Conservation (phyloP, 1,140 invertebrate species). For the Cherax destructor region DNA sequence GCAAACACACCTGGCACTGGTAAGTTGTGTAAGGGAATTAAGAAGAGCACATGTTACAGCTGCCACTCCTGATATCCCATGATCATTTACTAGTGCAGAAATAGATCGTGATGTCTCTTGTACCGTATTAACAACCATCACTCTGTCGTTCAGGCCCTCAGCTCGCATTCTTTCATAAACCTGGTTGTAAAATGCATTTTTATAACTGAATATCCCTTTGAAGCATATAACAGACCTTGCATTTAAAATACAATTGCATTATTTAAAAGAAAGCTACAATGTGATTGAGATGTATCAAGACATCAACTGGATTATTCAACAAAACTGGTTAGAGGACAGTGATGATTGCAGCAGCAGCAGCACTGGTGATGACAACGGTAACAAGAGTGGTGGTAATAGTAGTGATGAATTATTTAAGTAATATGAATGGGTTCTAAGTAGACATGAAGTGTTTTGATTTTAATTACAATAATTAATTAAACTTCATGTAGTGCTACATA, state of each 20-base stretch:
- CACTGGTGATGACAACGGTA: not conserved
- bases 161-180: slow-evolving; percentile 56
- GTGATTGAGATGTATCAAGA: too few relatives aligned
- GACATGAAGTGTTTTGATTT: too few relatives aligned
- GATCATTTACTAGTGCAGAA: slow-evolving; percentile 46
- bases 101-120: slow-evolving; percentile 53
- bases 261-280: too few relatives aligned
- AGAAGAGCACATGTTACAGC: slow-evolving; percentile 66
- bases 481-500: too few relatives aligned
- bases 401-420: too few relatives aligned
- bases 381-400: too few relatives aligned
- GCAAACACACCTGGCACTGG: slow-evolving; percentile 50
- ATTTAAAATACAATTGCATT: too few relatives aligned
- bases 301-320: too few relatives aligned
- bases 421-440: too few relatives aligned
- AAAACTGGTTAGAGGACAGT: not conserved
- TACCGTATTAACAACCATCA: slow-evolving; percentile 33
- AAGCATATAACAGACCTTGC: too few relatives aligned
- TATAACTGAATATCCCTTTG: not conserved
- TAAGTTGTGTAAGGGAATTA: slow-evolving; percentile 65
- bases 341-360: not conserved
- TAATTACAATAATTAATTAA: too few relatives aligned
- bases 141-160: slow-evolving; percentile 63
- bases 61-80: slow-evolving; percentile 58
- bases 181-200: slow-evolving; percentile 8